Base-by-base conservation (phyloP, 2,113 vertebrate species). In the Ia io region DNA sequence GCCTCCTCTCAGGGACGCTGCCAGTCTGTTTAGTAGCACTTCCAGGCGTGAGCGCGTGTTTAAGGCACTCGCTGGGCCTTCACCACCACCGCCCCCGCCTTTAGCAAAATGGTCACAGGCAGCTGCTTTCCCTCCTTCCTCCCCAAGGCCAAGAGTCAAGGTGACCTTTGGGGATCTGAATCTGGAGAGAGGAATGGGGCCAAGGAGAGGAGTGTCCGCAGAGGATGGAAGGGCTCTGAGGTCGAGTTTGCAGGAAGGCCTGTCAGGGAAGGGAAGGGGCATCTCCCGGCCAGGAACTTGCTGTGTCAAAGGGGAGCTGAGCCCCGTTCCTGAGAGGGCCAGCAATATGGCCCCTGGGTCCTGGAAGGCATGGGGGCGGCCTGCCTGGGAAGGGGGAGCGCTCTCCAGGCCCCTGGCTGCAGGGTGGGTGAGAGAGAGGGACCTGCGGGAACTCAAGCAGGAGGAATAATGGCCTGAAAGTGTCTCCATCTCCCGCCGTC, bases 41-140 rank as follows among this genome's bases (percentile, higher is more conserved):
- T 3, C 37, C 40, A 37, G 83, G 80, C 22, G 4, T 11, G 16
- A 49, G 65, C 37, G 17, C 2, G 1, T 35, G 40, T 35, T 23
- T 25, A 9, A 14, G n/a, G n/a, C 1, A 0, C 14, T 11, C 1
- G 9, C 44, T 5, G 22, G 30, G 61, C 61, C 9, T 37, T 47
- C 2, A 7, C 0, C n/a, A n/a, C 18, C 23, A 0, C 51, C 17
- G 6, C 1, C 25, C 44, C 0, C 0, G 23, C 6, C 56, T 61
- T 23, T 12, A 47, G 88, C 6, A 37, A 40, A 28, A 37, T 30
- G 71, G 32, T 14, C 53, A 25, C 53, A n/a, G 44, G 47, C 4
- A 3, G 3, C 63, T 47, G n/a, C 65, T 35, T 32, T 25, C 18
- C 37, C 51, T 20, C 23, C 9, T 91, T 53, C 56, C 8, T 61